Base-by-base conservation (phyloP, 1,140 invertebrate species). In the Phortica variegata region DNA sequence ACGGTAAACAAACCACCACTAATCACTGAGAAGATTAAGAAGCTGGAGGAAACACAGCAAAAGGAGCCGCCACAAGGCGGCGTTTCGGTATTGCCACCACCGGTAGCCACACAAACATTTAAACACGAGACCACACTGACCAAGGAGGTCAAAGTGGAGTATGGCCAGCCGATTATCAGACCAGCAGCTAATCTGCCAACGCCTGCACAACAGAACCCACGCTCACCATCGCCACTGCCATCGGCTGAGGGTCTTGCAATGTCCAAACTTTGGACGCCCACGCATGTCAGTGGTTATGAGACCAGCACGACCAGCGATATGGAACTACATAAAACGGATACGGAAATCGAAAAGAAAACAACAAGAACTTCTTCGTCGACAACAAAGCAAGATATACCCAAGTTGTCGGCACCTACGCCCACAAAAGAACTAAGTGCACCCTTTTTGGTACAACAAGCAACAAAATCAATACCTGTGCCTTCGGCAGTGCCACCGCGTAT, bases 41-140 rank as follows among this genome's bases (percentile, higher is more conserved):
- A 82, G 60, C 71, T 86, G 12, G 83, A 86, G 59, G 84, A 85
- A 50, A 80, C 79, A 15, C 82, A 83, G 49, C 81, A 80, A 38
- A 80, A 80, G 4, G 76, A 81, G 18, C 79, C 86, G 59, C 85
- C 85, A 6, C 72, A 81, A 31, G 84, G 85, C 23, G 84, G 82
- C 15, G 80, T 86, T 21, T 81, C 82, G 49, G 47, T 60, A 13
- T 51, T 62, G 18, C 61, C 63, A 15, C 52, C 56, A 2, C 47
- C 54, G 0, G 15, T 21, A 8, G 31, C 21, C n/a, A 37, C 65
- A 7, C 54, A 65, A 23, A 70, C 53, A n/a, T 55, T 68, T 33
- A 60, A 66, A 13, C 69, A 73, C 36, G 69, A 73, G 23, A 57
- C 57, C 1, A 63, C 60, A 0, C 19, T 50, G 1, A 62, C 51